Conservation (phyloP, 2,888 invertebrate genomes). For the Tridacna gigas region DNA sequence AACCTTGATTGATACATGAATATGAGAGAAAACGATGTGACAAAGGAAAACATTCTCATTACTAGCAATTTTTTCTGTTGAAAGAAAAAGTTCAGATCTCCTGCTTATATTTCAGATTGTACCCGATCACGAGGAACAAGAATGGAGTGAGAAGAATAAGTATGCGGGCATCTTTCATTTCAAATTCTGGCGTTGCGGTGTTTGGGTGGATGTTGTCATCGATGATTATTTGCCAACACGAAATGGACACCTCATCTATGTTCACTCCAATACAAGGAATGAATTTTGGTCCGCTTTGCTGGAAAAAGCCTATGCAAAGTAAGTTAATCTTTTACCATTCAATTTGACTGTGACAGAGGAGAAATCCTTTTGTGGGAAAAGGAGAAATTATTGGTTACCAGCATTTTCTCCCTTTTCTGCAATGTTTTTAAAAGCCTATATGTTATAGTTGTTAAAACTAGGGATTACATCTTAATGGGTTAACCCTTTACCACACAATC, state of each 20-base stretch:
- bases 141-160: conserved; percentile 75
- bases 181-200: conserved; percentile 93
- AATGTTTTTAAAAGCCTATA: too few relatives aligned
- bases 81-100: too few relatives aligned
- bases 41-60: too few relatives aligned
- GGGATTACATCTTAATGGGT: too few relatives aligned
- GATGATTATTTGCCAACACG: conserved; percentile 87
- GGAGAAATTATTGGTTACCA: background rate
- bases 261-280: conserved; percentile 86
- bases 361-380: too few relatives aligned
- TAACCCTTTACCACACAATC: too few relatives aligned
- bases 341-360: too few relatives aligned
- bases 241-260: conserved; percentile 88
- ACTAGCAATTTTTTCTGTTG: too few relatives aligned
- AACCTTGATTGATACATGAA: too few relatives aligned
- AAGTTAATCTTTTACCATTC: conserved; percentile 37
- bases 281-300: conserved; percentile 92
- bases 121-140: conserved; percentile 76
- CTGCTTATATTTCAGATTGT: conserved; percentile 66
- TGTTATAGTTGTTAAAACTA: too few relatives aligned
- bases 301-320: conserved; percentile 93
- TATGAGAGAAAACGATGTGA: too few relatives aligned
- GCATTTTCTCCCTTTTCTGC: background rate
- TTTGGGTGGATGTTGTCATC: conserved; percentile 90
- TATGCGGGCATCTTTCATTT: conserved; percentile 94